These are phyloP conservation scores for Seladonia tumulorum DNA, from an alignment of 2,888 invertebrate species.

Conservation along the genomic window DNA sequence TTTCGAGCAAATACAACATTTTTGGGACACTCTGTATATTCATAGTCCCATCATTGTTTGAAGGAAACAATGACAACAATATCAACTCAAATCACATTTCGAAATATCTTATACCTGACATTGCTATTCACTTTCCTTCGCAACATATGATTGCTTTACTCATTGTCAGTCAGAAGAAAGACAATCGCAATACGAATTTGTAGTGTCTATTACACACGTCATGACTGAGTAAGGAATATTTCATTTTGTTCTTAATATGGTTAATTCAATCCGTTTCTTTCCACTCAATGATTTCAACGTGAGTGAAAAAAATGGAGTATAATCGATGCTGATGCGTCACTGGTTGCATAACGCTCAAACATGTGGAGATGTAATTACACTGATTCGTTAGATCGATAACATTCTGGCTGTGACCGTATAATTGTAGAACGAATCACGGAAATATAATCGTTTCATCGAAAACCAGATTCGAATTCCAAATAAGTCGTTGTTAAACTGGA, in stretches of 20 bases:
- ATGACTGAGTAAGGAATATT: neutral
- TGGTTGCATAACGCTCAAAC: neutral
- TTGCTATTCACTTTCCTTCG: too few species aligned
- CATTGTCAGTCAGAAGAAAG: too few species aligned
- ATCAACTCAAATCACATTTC: too few species aligned
- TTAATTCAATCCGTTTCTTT: neutral
- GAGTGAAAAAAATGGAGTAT: neutral
- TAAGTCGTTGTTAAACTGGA: neutral
- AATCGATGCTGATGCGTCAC: neutral
- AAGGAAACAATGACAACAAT: too few species aligned
- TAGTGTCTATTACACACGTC: too few species aligned
- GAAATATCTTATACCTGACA: too few species aligned
- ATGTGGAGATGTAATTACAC: slow-evolving; percentile 18
- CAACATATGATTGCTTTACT: too few species aligned
- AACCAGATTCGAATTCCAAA: neutral
- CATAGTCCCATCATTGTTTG: too few species aligned
- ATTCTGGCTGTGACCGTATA: slow-evolving; percentile 12
- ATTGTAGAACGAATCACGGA: neutral
- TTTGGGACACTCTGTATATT: too few species aligned
- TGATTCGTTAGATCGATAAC: slow-evolving; percentile 6
- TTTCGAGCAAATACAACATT: too few species aligned
- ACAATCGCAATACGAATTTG: too few species aligned
- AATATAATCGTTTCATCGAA: neutral
- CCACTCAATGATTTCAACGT: neutral
- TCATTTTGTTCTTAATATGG: neutral